Base-by-base conservation (phyloP, 2,797 vertebrate genomes). In the Simalia tracyae region DNA sequence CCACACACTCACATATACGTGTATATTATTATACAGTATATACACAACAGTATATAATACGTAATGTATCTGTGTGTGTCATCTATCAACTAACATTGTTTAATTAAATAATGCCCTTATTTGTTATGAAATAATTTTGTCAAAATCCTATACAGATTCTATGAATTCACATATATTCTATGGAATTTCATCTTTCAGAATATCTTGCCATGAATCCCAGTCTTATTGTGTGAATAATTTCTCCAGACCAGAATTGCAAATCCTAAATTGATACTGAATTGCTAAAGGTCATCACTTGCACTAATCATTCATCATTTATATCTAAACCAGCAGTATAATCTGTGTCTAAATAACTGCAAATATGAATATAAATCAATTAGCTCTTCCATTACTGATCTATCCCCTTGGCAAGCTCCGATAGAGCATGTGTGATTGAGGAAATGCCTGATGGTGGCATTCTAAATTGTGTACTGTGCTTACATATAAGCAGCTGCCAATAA, bases 401-500 rank as follows among this genome's bases (percentile, higher is more conserved):
- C 92, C 81, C 94, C 88, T 86, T 94, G 86, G n/a, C 87, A 84
- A 92, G 88, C 89, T 89, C 59, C 90, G 95, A 93, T 95, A 95
- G 95, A 96, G 91, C 92, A 95, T 95, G 88, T 94, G 2, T 28
- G 26, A 95, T 92, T 93, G 92, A 94, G 93, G 96, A 96, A 94
- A 96, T 94, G 92, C 95, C 96, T 95, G 95, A 81, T 12, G 2
- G 15, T 31, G 36, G 63, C 42, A 46, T 22, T 76, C 72, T 46
- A 76, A 76, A 76, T 46, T 36, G 22, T 76, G 36, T 81, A 81
- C 36, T 46, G 3, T 4, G 8, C 72, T 81, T 81, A 81, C 19
- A 42, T 9, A 46, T 81, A 81, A 81, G 9, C 22, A 24, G 3
- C 4, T 46, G 36, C 36, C 72, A 46, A 10, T 46, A 24, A 36